Conservation (phyloP, 2,888 invertebrate genomes). For the Ryuthela nishihirai region DNA sequence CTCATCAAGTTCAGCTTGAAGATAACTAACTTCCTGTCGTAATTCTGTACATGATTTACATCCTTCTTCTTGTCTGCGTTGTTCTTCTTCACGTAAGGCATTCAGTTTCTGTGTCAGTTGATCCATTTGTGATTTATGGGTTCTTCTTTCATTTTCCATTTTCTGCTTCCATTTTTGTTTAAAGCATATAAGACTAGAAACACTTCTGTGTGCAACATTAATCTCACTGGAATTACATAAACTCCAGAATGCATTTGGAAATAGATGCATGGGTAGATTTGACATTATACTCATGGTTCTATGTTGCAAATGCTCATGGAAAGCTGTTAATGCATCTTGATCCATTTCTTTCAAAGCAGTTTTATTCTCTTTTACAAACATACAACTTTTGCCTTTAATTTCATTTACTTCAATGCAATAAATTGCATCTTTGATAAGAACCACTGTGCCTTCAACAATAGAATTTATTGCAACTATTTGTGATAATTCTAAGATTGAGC, state of each 20-base stretch:
- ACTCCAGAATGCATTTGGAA: slow-evolving; percentile 15
- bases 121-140: slow-evolving; percentile 8
- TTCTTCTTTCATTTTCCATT: slow-evolving; percentile 12
- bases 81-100: slow-evolving; percentile 11
- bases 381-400: neutral
- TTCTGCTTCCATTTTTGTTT: slow-evolving; percentile 23
- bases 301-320: slow-evolving; percentile 21
- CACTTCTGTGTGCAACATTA: slow-evolving; percentile 29
- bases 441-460: slow-evolving; percentile 24
- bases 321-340: slow-evolving; percentile 7
- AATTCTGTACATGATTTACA: slow-evolving; percentile 20
- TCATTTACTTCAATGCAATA: slow-evolving; percentile 8
- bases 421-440: slow-evolving; percentile 26
- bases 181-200: slow-evolving; percentile 33
- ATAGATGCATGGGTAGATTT: slow-evolving; percentile 16
- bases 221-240: slow-evolving; percentile 25
- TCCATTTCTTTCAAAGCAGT: slow-evolving; percentile 1
- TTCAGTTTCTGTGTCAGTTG: slow-evolving; percentile 3
- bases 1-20: slow-evolving; percentile 28
- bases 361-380: too few relatives aligned
- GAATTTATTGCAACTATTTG: slow-evolving; percentile 26
- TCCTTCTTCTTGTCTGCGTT: slow-evolving; percentile 4
- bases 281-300: slow-evolving; percentile 20
- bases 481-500: slow-evolving; percentile 27
- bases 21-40: slow-evolving; percentile 25